Conservation (phyloP, 2,113 vertebrate genomes). For the Vicugna pacos region DNA sequence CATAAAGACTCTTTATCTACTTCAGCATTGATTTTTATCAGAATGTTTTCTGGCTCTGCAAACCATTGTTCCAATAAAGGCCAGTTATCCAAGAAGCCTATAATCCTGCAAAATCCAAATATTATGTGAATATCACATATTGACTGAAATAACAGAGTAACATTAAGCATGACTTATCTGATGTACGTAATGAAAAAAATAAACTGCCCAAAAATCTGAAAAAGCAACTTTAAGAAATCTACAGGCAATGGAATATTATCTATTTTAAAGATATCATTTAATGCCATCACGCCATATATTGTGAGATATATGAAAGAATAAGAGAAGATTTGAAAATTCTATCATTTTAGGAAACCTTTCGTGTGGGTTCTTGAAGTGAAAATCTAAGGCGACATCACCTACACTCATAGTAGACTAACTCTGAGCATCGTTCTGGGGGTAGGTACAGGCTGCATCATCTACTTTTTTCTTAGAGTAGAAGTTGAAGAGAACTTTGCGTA, state of each 20-base stretch:
- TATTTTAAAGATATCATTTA: not conserved
- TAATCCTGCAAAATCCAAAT: constrained; percentile 87
- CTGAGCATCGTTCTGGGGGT: not conserved
- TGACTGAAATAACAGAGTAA: not conserved
- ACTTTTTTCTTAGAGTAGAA: not conserved
- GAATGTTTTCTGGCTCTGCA: constrained; percentile 88
- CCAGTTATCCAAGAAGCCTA: constrained; percentile 92
- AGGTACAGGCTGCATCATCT: not conserved
- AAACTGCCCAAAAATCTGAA: not conserved
- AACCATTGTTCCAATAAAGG: constrained; percentile 93
- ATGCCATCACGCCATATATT: not conserved
- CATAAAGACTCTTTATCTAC: constrained; percentile 86
- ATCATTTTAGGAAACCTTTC: not conserved
- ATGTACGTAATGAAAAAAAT: not conserved
- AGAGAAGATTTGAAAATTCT: not conserved
- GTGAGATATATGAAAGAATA: not conserved
- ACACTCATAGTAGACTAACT: not conserved
- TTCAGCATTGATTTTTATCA: constrained; percentile 91
- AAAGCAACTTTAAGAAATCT: constrained; percentile 13
- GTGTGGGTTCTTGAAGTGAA: not conserved
- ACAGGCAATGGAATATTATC: not conserved
- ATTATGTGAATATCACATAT: not conserved
- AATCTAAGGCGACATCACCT: not conserved
- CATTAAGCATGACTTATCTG: not conserved
- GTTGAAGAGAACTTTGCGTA: not conserved